Percentiles rank a stretch among this genome's conserved stretches.
These are phyloP conservation scores for Hypercompe scribonia DNA, from an alignment of 2,888 invertebrate genomes.

Conservation along the genomic window DNA sequence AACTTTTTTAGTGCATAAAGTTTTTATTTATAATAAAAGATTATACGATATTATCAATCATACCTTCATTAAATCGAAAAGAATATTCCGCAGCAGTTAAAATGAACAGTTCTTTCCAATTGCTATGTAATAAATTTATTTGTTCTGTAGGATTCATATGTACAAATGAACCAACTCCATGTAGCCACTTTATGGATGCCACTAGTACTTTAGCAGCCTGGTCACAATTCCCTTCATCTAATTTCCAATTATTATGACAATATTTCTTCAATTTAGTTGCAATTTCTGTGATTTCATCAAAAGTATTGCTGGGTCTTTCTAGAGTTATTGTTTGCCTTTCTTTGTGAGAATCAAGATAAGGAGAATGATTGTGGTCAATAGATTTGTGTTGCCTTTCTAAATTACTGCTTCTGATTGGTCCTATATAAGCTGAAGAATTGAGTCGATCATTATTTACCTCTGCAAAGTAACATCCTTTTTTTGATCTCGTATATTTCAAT, in stretches of 20 bases:
- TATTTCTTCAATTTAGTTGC: slow-evolving; percentile 45
- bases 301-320: slow-evolving; percentile 47
- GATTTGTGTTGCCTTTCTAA: slow-evolving; percentile 41
- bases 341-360: slow-evolving; percentile 46
- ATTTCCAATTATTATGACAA: slow-evolving; percentile 67
- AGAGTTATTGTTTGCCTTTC: slow-evolving; percentile 50
- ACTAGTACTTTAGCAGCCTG: slow-evolving; percentile 92
- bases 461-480: slow-evolving; percentile 28
- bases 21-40: neutral
- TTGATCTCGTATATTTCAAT: no score
- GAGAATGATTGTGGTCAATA: slow-evolving; percentile 36
- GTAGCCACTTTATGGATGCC: slow-evolving; percentile 92
- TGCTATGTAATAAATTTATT: slow-evolving; percentile 90
- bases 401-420: slow-evolving; percentile 56
- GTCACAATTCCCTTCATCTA: slow-evolving; percentile 85
- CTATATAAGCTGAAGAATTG: slow-evolving; percentile 61
- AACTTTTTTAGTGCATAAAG: neutral
- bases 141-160: slow-evolving; percentile 90
- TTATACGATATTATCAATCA: slow-evolving; percentile 1
- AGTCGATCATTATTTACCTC: slow-evolving; percentile 49
- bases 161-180: slow-evolving; percentile 91
- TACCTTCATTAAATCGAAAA: slow-evolving; percentile 91
- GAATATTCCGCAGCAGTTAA: slow-evolving; percentile 94
- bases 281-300: slow-evolving; percentile 40
- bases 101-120: slow-evolving; percentile 94